These are phyloP conservation scores for Amazona ochrocephala DNA, from an alignment of 2,797 vertebrate genomes.

Conservation along the genomic window DNA sequence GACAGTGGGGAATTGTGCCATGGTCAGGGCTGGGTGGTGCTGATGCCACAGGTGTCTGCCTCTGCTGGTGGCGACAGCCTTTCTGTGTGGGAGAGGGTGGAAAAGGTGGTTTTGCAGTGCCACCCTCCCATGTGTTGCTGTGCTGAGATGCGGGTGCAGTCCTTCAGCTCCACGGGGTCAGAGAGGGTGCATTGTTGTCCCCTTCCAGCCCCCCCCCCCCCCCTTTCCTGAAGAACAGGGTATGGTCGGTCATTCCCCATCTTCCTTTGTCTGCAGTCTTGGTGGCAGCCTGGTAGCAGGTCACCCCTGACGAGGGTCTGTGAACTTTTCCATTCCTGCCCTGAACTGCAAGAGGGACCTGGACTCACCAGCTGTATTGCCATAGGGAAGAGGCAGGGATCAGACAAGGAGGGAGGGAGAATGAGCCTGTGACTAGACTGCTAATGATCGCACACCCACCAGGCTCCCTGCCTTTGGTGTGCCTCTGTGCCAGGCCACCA, in stretches of 20 bases:
- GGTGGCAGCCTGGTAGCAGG: background rate
- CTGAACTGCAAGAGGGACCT: background rate
- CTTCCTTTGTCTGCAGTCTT: background rate
- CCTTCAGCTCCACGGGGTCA: accelerated
- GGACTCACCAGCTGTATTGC: constrained; percentile 44
- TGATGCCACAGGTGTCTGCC: constrained; percentile 44
- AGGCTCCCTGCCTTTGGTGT: constrained; percentile 48
- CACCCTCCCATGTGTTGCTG: background rate
- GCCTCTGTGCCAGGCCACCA: constrained; percentile 30
- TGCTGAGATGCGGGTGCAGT: background rate
- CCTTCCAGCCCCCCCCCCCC: background rate
- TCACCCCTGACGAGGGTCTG: background rate
- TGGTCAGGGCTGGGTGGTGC: background rate
- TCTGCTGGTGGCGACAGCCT: background rate
- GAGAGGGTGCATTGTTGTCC: background rate
- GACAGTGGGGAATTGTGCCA: background rate
- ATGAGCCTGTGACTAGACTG: constrained; percentile 70
- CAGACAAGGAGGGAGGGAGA: constrained; percentile 42
- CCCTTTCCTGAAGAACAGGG: background rate
- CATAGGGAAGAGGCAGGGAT: constrained; percentile 42
- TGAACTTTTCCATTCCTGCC: constrained; percentile 16
- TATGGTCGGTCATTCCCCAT: background rate
- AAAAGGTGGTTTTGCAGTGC: background rate
- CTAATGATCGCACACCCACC: constrained; percentile 74
- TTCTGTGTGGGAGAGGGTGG: background rate